Evolutionary conservation across 2,888 invertebrate genomes (phyloP), one percentile per base, ranked within the genome.

Genomic region (Steinernema carpocapsae): DNA sequence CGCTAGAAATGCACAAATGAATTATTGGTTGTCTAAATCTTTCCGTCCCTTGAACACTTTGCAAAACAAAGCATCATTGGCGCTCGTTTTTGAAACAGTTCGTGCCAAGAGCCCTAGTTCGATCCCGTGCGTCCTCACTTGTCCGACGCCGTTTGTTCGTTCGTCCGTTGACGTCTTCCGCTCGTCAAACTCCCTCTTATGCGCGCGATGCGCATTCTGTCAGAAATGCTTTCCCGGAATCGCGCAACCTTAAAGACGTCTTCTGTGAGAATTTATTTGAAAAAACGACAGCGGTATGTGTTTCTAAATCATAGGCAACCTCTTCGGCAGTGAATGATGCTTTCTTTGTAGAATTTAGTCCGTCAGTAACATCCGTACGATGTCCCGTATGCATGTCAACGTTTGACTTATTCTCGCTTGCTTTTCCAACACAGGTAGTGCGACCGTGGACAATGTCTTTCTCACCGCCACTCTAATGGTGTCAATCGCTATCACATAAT

Each of bases 281-380:
- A 14, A n/a, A 64, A n/a, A 64, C 64, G 64, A 64, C 64, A 64
- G 64, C 64, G 64, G 64, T 64, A 64, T 64, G 64, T 64, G 26
- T 64, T 64, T 64, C 32, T 17, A 26, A 17, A 29, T 32, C 32
- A 26, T 64, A 64, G 64, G 32, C 64, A 26, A 32, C 17, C 29
- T 37, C 26, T 19, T 64, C 19, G 32, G 37, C 37, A 37, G 24
- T 64, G 64, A 32, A 64, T 64, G 64, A 64, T 29, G 64, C 64
- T 64, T 64, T 64, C 37, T 14, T 64, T 29, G 22, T 64, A 4
- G 64, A 26, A 37, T 37, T 37, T 37, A 37, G 37, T 37, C 64
- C 17, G 48, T 32, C 64, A 29, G 32, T 17, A 29, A 26, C 64
- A 32, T 17, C 29, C 64, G 12, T 2, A 14, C 3, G 14, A 22